phyloP scores from a whole-genome alignment of 2,888 invertebrate genomes.

The Lochmaea crataegi region DNA sequence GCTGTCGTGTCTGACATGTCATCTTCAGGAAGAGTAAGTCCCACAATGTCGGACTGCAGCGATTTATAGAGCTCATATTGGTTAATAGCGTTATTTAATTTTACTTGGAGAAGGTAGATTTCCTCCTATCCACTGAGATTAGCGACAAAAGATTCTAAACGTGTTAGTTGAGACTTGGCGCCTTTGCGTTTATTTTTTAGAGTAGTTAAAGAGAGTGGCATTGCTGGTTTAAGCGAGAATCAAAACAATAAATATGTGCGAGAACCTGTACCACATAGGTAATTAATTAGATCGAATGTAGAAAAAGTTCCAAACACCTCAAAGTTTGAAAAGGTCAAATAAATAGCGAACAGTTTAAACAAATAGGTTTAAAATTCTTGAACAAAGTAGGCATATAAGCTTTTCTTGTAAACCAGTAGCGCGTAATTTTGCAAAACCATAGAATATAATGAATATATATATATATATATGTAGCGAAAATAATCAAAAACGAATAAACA shows the following conservation, averaged over 20 bases:
- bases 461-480: too few relatives aligned
- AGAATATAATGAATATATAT: too few relatives aligned
- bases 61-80: slow-evolving; percentile 6
- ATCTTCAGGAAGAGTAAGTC: slow-evolving; percentile 2
- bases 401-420: too few relatives aligned
- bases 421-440: too few relatives aligned
- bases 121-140: neutral
- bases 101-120: neutral
- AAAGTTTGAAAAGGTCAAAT: neutral
- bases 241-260: too few relatives aligned
- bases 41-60: slow-evolving; percentile 8
- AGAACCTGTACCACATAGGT: too few relatives aligned
- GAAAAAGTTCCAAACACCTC: slow-evolving; percentile 4
- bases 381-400: too few relatives aligned
- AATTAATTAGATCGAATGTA: slow-evolving; percentile 1
- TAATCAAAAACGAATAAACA: too few relatives aligned
- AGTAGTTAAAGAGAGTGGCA: slow-evolving; percentile 1
- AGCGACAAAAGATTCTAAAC: neutral
- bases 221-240: neutral
- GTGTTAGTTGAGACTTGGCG: neutral
- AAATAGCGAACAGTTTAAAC: slow-evolving; percentile 5
- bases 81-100: neutral
- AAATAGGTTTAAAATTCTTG: neutral
- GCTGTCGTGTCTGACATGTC: slow-evolving; percentile 1
- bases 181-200: neutral